Evolutionary conservation across 2,113 vertebrate genomes (phyloP).

Genomic region (Malurus cyaneus): DNA sequence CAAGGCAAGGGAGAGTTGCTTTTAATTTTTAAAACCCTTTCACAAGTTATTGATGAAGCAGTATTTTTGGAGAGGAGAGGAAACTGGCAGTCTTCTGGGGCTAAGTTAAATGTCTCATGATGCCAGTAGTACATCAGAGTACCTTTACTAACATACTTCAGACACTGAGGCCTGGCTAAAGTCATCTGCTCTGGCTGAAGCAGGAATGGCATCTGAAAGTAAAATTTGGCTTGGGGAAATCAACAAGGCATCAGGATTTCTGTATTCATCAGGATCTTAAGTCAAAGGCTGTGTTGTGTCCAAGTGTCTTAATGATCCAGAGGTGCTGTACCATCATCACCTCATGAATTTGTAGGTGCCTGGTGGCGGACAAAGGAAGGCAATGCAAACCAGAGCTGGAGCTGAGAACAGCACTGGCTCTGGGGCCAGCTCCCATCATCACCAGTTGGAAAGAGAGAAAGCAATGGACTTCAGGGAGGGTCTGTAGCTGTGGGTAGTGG

Average conservation of each 20-base stretch:
- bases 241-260: background rate
- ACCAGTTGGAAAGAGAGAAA: background rate
- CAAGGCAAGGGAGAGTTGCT: background rate
- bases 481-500: background rate
- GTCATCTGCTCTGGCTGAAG: background rate
- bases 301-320: background rate
- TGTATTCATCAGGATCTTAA: background rate
- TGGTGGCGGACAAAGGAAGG: background rate
- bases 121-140: background rate
- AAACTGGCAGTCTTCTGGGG: background rate
- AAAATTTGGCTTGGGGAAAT: background rate
- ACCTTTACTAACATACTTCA: background rate
- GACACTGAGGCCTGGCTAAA: background rate
- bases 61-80: conserved; percentile 1
- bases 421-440: background rate
- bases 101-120: background rate
- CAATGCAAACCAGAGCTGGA: background rate
- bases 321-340: background rate
- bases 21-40: conserved; percentile 25
- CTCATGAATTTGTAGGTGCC: background rate
- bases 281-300: background rate
- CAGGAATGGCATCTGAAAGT: background rate
- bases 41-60: background rate
- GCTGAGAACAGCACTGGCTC: background rate
- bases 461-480: background rate